Percentiles rank a stretch among this genome's conserved stretches.
Evolutionary conservation across 1,140 invertebrate species (phyloP).

Genomic region (Gerris buenoi): DNA sequence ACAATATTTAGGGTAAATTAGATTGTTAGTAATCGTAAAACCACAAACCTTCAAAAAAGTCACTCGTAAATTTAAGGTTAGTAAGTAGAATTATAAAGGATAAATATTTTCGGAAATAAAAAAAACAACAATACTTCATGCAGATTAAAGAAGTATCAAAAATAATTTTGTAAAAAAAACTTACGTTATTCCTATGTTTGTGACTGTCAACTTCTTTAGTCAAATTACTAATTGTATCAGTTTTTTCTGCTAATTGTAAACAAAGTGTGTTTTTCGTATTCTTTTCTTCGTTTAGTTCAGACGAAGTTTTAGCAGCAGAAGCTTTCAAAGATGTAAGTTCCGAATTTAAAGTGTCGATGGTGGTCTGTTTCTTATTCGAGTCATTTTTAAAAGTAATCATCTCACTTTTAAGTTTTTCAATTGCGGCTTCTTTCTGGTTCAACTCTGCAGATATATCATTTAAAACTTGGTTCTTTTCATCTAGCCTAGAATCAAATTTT

Average conservation of each 20-base stretch:
- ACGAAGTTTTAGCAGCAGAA: background rate
- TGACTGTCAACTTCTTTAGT: background rate
- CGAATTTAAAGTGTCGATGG: background rate
- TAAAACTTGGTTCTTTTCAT: background rate
- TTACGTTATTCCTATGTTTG: conserved; percentile 1
- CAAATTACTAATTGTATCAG: background rate
- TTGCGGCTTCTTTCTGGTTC: background rate
- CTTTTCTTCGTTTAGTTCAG: background rate
- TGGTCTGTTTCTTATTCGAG: background rate
- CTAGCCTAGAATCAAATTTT: background rate
- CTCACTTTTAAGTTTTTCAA: background rate
- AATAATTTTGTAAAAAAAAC: background rate
- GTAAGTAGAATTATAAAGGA: too few relatives aligned
- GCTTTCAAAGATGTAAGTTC: background rate
- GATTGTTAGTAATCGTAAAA: background rate
- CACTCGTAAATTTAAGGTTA: too few relatives aligned
- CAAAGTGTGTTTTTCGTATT: background rate
- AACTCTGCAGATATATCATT: background rate
- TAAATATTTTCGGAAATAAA: too few relatives aligned
- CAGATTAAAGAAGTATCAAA: background rate
- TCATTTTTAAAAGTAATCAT: conserved; percentile 2
- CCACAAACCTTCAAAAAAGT: background rate
- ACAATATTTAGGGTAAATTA: background rate
- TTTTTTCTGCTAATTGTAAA: background rate
- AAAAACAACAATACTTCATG: too few relatives aligned